A percentile compares a stretch with the other conserved stretches of the same genome.
These are phyloP conservation scores for Eretmochelys imbricata DNA, from an alignment of 2,113 vertebrate genomes.

Conservation along the genomic window DNA sequence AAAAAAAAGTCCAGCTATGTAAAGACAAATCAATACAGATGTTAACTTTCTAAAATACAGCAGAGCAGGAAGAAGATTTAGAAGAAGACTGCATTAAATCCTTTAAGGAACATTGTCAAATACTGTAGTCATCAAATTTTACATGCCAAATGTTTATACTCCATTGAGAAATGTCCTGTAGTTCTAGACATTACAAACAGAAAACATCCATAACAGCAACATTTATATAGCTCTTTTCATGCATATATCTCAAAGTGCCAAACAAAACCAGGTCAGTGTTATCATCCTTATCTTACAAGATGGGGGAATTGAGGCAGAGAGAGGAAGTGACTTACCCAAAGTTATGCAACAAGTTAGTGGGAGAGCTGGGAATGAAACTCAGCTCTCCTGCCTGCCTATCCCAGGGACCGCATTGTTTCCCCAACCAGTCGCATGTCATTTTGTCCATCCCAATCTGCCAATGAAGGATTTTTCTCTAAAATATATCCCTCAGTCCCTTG, in stretches of 20 bases:
- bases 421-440: background rate
- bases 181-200: background rate
- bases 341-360: background rate
- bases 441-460: background rate
- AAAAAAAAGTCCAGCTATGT: background rate
- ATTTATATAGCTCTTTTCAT: conserved; percentile 5
- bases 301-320: background rate
- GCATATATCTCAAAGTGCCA: background rate
- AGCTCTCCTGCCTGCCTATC: background rate
- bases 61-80: conserved; percentile 17
- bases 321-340: background rate
- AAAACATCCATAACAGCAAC: background rate
- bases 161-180: background rate
- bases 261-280: background rate
- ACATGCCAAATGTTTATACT: background rate
- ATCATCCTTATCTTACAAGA: background rate
- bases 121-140: background rate
- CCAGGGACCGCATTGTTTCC: background rate
- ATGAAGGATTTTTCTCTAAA: background rate
- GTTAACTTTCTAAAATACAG: conserved; percentile 16
- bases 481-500: background rate
- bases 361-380: background rate
- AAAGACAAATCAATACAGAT: conserved; percentile 23
- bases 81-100: background rate
- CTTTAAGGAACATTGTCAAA: background rate